Evolutionary conservation across 2,113 vertebrate species (phyloP).

Genomic region (Corynorhinus townsendii): DNA sequence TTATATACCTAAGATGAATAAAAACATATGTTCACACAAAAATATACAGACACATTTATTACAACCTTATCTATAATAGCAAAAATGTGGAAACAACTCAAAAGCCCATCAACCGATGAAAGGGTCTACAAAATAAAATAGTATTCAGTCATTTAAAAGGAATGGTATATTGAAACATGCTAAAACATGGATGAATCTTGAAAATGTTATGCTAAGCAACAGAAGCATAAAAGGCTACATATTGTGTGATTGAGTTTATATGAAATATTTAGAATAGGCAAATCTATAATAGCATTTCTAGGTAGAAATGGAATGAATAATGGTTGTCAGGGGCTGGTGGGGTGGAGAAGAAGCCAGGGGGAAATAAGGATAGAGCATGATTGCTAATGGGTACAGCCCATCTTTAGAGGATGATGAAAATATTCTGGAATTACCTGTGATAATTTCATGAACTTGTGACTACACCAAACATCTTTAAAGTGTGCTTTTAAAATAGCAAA

Average conservation of each 20-base stretch:
- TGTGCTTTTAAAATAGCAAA: neutral
- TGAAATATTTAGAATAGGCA: neutral
- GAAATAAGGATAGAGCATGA: too few species aligned
- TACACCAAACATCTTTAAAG: neutral
- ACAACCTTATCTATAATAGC: neutral
- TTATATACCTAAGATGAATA: neutral
- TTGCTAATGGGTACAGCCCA: neutral
- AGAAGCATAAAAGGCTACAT: neutral
- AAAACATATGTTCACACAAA: neutral
- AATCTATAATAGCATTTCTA: neutral
- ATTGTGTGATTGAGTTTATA: neutral
- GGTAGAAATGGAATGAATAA: neutral
- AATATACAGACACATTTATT: neutral
- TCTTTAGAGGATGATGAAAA: neutral
- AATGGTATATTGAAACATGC: neutral
- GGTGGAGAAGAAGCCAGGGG: accelerated
- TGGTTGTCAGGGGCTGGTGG: neutral
- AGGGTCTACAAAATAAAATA: neutral
- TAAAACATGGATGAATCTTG: neutral
- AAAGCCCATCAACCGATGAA: neutral
- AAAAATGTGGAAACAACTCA: neutral
- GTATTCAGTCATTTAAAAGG: neutral
- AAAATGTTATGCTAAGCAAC: neutral
- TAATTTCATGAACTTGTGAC: neutral
- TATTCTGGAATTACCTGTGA: neutral